These are phyloP conservation scores for Cyclina sinensis DNA, from an alignment of 1,140 invertebrate species.

Conservation along the genomic window DNA sequence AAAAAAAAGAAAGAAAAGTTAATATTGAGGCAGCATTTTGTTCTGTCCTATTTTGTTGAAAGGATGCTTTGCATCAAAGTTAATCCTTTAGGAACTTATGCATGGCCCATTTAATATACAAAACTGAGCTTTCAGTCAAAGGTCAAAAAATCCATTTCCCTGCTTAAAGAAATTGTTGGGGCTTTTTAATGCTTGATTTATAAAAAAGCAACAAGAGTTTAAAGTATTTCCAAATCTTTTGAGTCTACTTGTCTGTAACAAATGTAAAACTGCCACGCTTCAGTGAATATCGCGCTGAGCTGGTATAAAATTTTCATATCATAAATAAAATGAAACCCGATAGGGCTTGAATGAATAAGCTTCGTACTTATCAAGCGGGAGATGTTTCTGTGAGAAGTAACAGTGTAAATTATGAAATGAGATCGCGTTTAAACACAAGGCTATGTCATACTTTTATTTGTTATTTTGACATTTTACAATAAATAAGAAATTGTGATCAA, in stretches of 20 bases:
- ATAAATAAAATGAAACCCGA: conserved; percentile 59
- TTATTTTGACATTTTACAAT: conserved; percentile 17
- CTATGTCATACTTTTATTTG: conserved; percentile 35
- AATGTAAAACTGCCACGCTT: conserved; percentile 31
- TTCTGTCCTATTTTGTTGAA: neutral
- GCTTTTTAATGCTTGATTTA: conserved; percentile 60
- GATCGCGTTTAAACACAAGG: neutral
- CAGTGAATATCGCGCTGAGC: conserved; percentile 9
- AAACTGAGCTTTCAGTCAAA: conserved; percentile 9
- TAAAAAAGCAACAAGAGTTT: conserved; percentile 47
- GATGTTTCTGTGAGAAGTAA: conserved; percentile 47
- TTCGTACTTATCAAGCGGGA: conserved; percentile 8
- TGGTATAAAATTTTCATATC: conserved; percentile 63
- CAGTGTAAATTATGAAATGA: conserved; percentile 57
- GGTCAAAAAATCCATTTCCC: conserved; percentile 40
- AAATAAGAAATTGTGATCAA: conserved; percentile 28
- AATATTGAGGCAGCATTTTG: too few species aligned
- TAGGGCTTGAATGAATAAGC: conserved; percentile 47
- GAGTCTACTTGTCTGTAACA: conserved; percentile 56
- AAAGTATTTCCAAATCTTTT: conserved; percentile 44
- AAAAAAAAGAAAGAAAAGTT: too few species aligned
- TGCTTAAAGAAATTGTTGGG: neutral
- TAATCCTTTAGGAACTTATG: conserved; percentile 31
- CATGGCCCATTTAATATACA: conserved; percentile 27
- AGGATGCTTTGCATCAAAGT: neutral